These are phyloP conservation scores for Sardinella longiceps DNA, from an alignment of 2,797 vertebrate genomes.

Conservation along the genomic window DNA sequence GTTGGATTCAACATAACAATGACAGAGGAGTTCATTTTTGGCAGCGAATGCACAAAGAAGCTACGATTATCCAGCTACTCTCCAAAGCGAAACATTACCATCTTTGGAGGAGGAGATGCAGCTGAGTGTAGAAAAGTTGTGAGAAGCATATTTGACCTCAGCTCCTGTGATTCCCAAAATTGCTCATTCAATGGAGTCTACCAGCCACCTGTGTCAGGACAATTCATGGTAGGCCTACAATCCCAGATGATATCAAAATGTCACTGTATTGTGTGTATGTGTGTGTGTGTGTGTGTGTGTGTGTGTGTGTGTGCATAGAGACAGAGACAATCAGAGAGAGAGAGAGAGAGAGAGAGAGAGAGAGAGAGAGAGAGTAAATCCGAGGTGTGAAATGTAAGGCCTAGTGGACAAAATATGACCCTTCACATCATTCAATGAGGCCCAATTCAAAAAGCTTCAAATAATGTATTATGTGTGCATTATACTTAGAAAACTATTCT, in stretches of 20 bases:
- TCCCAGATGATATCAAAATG: too few relatives aligned
- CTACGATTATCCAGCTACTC: constrained; percentile 63
- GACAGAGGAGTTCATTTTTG: constrained; percentile 71
- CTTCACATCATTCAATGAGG: too few relatives aligned
- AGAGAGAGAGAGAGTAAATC: too few relatives aligned
- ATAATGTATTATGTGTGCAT: too few relatives aligned
- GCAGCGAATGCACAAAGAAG: constrained; percentile 80
- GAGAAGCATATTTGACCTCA: constrained; percentile 82
- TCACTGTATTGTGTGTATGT: too few relatives aligned
- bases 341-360: too few relatives aligned
- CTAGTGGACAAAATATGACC: too few relatives aligned
- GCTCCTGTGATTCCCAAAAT: constrained; percentile 69
- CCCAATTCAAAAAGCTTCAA: too few relatives aligned
- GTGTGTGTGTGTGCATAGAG: too few relatives aligned
- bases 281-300: too few relatives aligned
- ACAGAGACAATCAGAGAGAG: too few relatives aligned
- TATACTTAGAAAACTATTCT: background rate
- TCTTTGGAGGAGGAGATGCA: constrained; percentile 78
- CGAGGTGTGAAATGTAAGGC: too few relatives aligned
- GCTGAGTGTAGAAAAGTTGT: constrained; percentile 75
- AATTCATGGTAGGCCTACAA: constrained; percentile 79
- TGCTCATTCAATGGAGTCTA: constrained; percentile 83
- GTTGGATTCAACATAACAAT: constrained; percentile 68
- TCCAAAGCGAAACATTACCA: constrained; percentile 60
- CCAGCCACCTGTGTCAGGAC: constrained; percentile 84